Percentiles rank a stretch among this genome's conserved stretches.
Evolutionary conservation across 2,888 invertebrate species (phyloP).

Genomic region (Helleia helle): DNA sequence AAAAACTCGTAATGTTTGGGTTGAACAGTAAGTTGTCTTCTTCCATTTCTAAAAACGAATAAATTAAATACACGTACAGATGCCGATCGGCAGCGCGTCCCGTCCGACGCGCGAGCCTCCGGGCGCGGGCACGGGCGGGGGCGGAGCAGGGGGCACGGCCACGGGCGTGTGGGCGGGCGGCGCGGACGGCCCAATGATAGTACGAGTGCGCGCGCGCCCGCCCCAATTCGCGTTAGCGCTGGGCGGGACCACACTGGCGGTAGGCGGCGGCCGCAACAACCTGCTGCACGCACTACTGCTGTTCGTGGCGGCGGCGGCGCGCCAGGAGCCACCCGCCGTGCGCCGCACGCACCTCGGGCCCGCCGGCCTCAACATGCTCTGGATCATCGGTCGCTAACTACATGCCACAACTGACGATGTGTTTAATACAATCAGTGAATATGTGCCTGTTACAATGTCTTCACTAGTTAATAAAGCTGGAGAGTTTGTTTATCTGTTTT

Average conservation of each 20-base stretch:
- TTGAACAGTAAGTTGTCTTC: too few species aligned
- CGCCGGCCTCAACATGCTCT: constrained; percentile 82
- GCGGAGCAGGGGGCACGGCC: constrained; percentile 58
- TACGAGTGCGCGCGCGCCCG: constrained; percentile 52
- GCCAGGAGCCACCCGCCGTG: constrained; percentile 70
- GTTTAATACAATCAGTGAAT: too few species aligned
- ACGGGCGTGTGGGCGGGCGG: constrained; percentile 44
- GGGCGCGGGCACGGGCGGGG: constrained; percentile 37
- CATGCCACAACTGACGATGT: too few species aligned
- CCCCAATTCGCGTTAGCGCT: constrained; percentile 77
- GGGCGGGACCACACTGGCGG: constrained; percentile 67
- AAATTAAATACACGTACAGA: too few species aligned
- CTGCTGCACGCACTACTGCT: constrained; percentile 89
- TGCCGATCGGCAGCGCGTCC: too few species aligned
- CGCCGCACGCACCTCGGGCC: constrained; percentile 48
- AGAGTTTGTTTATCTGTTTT: too few species aligned
- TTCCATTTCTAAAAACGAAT: too few species aligned
- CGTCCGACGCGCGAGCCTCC: constrained; percentile 69
- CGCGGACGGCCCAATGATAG: constrained; percentile 52
- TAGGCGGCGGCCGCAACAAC: constrained; percentile 87
- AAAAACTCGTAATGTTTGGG: too few species aligned
- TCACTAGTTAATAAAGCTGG: too few species aligned
- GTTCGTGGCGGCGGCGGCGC: constrained; percentile 83
- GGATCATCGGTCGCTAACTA: constrained; percentile 78
- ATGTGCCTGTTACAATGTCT: too few species aligned